Evolutionary conservation across 2,797 vertebrate genomes (phyloP).

Genomic region (Spheniscus humboldti): DNA sequence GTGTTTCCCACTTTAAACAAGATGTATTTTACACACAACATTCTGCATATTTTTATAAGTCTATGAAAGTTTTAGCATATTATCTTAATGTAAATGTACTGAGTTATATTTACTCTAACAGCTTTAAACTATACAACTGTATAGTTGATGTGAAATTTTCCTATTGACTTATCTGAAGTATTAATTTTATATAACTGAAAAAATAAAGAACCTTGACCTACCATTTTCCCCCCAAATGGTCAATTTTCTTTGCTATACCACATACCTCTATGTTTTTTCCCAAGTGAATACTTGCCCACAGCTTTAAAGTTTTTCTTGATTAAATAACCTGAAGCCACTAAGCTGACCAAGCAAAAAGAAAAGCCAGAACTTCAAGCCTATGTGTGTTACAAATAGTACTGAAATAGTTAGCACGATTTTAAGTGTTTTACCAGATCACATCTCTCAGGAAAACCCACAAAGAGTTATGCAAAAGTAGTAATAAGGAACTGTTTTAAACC

Average conservation of each 20-base stretch:
- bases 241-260: conserved; percentile 19
- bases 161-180: neutral
- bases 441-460: conserved; percentile 31
- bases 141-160: neutral
- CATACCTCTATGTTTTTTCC: neutral
- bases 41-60: neutral
- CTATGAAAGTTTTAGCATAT: neutral
- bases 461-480: conserved; percentile 3
- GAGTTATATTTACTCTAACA: neutral
- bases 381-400: conserved; percentile 51
- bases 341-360: conserved; percentile 67
- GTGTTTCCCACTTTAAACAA: neutral
- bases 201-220: neutral
- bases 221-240: neutral
- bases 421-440: conserved; percentile 61
- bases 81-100: neutral
- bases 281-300: conserved; percentile 12
- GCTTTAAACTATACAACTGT: neutral
- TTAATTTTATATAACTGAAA: conserved; percentile 12
- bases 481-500: conserved; percentile 35
- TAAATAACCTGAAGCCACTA: conserved; percentile 55
- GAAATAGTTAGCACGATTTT: conserved; percentile 25
- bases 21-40: neutral
- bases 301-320: conserved; percentile 29
- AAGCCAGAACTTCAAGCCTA: conserved; percentile 37